Evolutionary conservation across 2,888 invertebrate species (phyloP), one percentile per base, ranked within the genome.

Genomic region (Prosapia bicincta): DNA sequence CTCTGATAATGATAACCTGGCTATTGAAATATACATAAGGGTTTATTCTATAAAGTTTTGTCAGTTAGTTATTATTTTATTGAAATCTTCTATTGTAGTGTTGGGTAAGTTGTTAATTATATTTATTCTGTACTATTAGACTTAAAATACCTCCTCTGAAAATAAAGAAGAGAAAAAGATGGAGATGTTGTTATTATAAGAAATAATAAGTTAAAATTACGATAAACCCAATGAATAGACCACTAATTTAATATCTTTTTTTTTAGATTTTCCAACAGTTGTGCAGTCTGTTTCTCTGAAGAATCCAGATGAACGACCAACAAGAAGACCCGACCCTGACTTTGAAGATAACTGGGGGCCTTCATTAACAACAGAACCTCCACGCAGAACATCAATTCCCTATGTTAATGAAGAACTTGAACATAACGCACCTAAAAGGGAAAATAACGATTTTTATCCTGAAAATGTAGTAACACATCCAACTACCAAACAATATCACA

Each of bases 281-380:
- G 15, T 54, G 3, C 76, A 76, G 26, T 54, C 54, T 20, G 20
- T 20, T 54, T 54, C 20, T 6, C n/a, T 54, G 54, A 54, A 54
- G 20, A 20, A 69, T 20, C 43, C 65, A 30, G 69, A 74, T 23
- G 75, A 71, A 65, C 25, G 75, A 20, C 20, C 43, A 9, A 75
- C 76, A 15, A 66, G 73, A 23, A 71, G 79, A 70, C 79, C 79
- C 9, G 78, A 79, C 69, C 78, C 76, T 13, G 78, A 75, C 30
- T 79, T 79, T 71, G 78, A 66, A 6, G 76, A 75, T 13, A 75
- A 68, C 28, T 25, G 66, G 70, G 20, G 71, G 5, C 75, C 70
- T 25, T 5, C 25, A 7, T 9, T 30, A 23, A 28, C 72, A 66
- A 69, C 30, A 30, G 32, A 24, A 69, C 1, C 23, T 23, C 54